Base-by-base conservation (phyloP, 2,797 vertebrate genomes). In the Amphiprion clarkii region DNA sequence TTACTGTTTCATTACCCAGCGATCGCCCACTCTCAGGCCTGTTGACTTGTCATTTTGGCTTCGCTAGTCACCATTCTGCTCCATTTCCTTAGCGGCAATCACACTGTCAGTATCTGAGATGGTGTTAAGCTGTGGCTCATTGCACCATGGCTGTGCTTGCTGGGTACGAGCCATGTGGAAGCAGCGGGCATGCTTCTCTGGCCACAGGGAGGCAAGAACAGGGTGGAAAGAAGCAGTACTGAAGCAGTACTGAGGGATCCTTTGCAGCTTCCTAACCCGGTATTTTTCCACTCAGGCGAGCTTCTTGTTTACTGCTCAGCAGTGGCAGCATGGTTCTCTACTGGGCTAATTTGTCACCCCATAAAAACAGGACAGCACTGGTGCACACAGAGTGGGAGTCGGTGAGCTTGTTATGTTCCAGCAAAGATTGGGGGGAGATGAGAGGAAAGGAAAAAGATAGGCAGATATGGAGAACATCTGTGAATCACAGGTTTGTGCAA, bases 61-160 rank as follows among this genome's bases (percentile, higher is more conserved):
- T 67, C 70, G 25, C 80, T 79, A 67, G 84, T 82, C 86, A 78
- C 80, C 87, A 86, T 92, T 92, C 89, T 88, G 91, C 91, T 92
- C 85, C 85, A 85, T 87, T 89, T 89, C 86, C 87, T 77, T 36
- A 59, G 86, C 84, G 48, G 85, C 84, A 88, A 91, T 91, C 90
- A 81, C 86, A 59, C 88, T 80, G 88, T 90, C 89, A 87, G 86
- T 85, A 85, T 89, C 87, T 73, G 89, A 84, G 83, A 89, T 83
- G 88, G 91, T 87, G 90, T 91, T 88, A 90, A 88, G 89, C 90
- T 61, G 76, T 71, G 87, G 88, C 92, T 91, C 91, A 88, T 90
- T 90, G 90, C 88, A 76, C 87, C 83, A 48, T 87, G 83, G 83
- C 84, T 71, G 82, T 82, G 85, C 90, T 82, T 49, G 84, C 86